Percentiles rank a stretch among this genome's conserved stretches.
Conservation (phyloP, 1,140 invertebrate genomes). For the Anastrepha ludens region DNA sequence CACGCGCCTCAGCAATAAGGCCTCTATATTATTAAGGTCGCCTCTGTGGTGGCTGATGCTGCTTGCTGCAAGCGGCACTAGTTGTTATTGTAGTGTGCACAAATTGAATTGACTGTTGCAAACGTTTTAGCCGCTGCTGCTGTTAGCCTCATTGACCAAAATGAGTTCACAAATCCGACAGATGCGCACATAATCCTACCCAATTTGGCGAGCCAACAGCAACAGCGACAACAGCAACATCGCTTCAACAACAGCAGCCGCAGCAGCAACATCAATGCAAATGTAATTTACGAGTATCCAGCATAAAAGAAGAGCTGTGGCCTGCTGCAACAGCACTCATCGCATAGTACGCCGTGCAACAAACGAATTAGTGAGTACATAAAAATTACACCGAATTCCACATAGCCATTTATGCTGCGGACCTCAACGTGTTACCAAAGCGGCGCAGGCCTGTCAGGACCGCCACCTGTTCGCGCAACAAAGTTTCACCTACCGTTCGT, state of each 20-base stretch:
- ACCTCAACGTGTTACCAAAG: neutral
- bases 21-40: conserved; percentile 24
- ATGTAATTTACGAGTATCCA: conserved; percentile 45
- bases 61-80: neutral
- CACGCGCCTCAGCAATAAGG: conserved; percentile 13
- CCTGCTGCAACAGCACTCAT: neutral
- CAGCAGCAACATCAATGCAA: conserved; percentile 20
- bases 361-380: conserved; percentile 53
- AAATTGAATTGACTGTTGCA: conserved; percentile 30
- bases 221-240: conserved; percentile 21
- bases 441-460: conserved; percentile 18
- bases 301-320: neutral
- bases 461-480: conserved; percentile 35
- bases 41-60: neutral
- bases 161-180: conserved; percentile 57
- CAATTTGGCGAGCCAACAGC: conserved; percentile 49
- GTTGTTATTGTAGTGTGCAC: neutral
- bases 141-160: conserved; percentile 56
- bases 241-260: neutral
- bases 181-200: conserved; percentile 52
- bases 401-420: conserved; percentile 17
- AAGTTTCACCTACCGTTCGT: neutral
- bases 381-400: conserved; percentile 51
- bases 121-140: conserved; percentile 6
- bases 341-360: neutral